Percentiles rank a stretch among this genome's conserved stretches.
These are phyloP conservation scores for Piscicola geometra DNA, from an alignment of 2,888 invertebrate genomes.

Conservation along the genomic window DNA sequence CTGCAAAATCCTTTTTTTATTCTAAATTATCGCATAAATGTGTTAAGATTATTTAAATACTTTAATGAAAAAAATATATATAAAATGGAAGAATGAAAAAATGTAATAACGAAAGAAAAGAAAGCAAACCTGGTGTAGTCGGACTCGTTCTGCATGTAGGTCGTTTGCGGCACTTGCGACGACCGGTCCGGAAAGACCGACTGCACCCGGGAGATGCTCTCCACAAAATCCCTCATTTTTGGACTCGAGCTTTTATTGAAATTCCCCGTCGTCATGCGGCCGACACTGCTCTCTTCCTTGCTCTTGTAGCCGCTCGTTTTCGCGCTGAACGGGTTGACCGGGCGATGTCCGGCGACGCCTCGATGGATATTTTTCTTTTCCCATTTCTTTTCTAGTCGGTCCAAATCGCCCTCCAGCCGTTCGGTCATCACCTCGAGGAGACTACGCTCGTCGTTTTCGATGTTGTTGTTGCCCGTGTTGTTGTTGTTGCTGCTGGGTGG, in stretches of 20 bases:
- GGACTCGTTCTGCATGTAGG: too few species aligned
- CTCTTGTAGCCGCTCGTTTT: neutral
- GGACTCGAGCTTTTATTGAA: neutral
- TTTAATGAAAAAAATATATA: neutral
- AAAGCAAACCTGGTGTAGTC: too few species aligned
- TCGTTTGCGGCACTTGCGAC: too few species aligned
- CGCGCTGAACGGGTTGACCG: neutral
- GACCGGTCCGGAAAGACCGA: too few species aligned
- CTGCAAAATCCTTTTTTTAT: too few species aligned
- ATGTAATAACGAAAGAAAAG: too few species aligned
- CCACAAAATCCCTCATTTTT: neutral
- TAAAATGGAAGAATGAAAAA: too few species aligned
- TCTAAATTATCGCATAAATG: too few species aligned
- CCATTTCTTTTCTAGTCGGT: neutral
- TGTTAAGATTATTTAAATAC: neutral
- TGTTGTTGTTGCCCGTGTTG: too few species aligned
- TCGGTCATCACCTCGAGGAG: conserved; percentile 10
- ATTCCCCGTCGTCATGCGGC: neutral
- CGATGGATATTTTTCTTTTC: neutral
- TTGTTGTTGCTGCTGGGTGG: too few species aligned
- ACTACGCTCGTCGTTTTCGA: neutral
- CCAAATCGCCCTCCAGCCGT: neutral
- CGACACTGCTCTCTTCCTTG: neutral
- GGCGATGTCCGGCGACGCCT: neutral
- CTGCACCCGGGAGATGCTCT: neutral